These are phyloP conservation scores for Recurvirostra avosetta DNA, from an alignment of 2,113 vertebrate species.

Conservation along the genomic window DNA sequence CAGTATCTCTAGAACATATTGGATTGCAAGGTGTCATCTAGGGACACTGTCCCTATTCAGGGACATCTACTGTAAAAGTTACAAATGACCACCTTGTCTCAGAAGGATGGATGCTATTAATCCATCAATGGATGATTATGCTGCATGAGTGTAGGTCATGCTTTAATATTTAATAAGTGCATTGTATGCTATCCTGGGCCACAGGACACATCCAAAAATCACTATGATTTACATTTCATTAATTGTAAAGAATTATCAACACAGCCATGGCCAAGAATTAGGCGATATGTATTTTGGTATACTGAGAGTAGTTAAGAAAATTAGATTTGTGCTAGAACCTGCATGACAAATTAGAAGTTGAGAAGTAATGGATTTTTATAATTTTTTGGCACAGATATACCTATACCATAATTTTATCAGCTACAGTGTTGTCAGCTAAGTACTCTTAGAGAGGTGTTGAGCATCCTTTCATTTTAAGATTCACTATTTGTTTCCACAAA, in stretches of 20 bases:
- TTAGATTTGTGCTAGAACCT: not conserved
- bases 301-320: conserved; percentile 2
- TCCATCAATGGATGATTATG: not conserved
- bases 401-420: not conserved
- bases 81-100: not conserved
- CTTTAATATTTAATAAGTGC: not conserved
- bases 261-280: not conserved
- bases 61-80: not conserved
- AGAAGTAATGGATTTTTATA: not conserved
- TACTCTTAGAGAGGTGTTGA: not conserved
- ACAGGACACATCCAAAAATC: not conserved
- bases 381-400: not conserved
- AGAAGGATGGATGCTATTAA: not conserved
- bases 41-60: not conserved
- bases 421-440: not conserved
- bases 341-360: not conserved
- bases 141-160: not conserved
- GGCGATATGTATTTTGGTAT: not conserved
- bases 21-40: not conserved
- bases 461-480: not conserved
- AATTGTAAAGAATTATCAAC: not conserved
- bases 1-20: not conserved
- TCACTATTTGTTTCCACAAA: not conserved
- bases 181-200: not conserved
- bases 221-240: not conserved